Evolutionary conservation across 2,888 invertebrate species (phyloP).

Genomic region (Abscondita cerata): DNA sequence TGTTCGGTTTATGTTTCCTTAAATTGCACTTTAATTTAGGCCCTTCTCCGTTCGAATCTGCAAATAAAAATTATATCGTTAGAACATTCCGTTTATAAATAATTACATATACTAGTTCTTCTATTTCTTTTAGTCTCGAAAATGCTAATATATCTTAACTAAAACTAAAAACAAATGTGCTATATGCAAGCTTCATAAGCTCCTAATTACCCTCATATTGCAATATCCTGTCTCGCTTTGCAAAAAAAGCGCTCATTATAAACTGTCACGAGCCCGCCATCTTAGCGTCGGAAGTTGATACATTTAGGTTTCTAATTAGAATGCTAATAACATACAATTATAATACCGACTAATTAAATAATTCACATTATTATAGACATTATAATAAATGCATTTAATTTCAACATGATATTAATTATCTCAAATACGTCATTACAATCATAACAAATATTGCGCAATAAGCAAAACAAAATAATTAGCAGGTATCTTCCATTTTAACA

Average conservation of each 20-base stretch:
- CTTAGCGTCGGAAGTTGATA: constrained; percentile 28
- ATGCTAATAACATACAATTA: constrained; percentile 25
- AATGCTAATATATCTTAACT: constrained; percentile 22
- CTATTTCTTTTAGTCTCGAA: constrained; percentile 10
- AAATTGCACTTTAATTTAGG: constrained; percentile 88
- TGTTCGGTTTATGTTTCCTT: constrained; percentile 93
- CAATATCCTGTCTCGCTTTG: constrained; percentile 33
- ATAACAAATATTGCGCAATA: background rate
- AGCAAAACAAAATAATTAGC: no score
- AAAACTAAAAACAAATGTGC: constrained; percentile 30
- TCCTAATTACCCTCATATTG: constrained; percentile 40
- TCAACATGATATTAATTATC: background rate
- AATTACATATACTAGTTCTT: constrained; percentile 20
- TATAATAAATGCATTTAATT: constrained; percentile 11
- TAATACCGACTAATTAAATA: constrained; percentile 12
- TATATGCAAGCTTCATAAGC: constrained; percentile 35
- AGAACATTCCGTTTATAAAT: constrained; percentile 18
- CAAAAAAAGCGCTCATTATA: constrained; percentile 31
- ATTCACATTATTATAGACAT: constrained; percentile 16
- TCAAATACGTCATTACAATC: background rate
- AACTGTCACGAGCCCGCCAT: constrained; percentile 30
- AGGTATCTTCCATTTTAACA: no score
- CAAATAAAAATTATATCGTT: constrained; percentile 37
- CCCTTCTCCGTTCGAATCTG: constrained; percentile 79
- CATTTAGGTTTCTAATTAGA: constrained; percentile 20